Conservation (phyloP, 2,888 invertebrate genomes). For the Lasioglossum lativentre region DNA sequence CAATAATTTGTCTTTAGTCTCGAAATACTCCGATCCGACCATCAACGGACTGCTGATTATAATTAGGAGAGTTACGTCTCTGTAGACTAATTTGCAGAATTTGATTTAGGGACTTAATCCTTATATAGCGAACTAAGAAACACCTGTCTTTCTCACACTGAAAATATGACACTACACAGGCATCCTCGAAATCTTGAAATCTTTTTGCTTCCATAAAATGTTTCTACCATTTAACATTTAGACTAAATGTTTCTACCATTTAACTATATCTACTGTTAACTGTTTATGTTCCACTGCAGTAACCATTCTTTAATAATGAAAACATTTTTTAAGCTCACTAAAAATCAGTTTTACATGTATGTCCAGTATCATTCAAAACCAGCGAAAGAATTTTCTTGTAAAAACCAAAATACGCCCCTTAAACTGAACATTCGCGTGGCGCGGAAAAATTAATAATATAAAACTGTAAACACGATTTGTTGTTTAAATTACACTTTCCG, state of each 20-base stretch:
- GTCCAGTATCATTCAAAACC: background rate
- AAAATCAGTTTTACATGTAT: conserved; percentile 3
- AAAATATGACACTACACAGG: background rate
- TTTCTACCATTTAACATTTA: background rate
- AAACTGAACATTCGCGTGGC: background rate
- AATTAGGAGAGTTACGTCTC: background rate
- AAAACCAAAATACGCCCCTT: background rate
- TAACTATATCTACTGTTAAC: background rate
- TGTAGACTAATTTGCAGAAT: background rate
- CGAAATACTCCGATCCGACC: background rate
- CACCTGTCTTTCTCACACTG: background rate
- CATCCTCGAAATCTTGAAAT: background rate
- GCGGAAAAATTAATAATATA: background rate
- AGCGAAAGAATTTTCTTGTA: background rate
- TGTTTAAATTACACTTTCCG: background rate
- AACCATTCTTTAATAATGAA: background rate
- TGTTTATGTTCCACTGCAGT: background rate
- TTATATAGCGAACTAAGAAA: background rate
- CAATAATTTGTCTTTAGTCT: background rate
- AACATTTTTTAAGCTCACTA: background rate
- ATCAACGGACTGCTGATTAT: background rate
- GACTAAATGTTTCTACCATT: background rate
- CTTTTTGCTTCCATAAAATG: background rate
- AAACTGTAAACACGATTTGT: background rate
- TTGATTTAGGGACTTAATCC: background rate